Percentiles rank a stretch among this genome's conserved stretches.
phyloP scores from a whole-genome alignment of 2,113 vertebrate species.

The Burhinus bistriatus region DNA sequence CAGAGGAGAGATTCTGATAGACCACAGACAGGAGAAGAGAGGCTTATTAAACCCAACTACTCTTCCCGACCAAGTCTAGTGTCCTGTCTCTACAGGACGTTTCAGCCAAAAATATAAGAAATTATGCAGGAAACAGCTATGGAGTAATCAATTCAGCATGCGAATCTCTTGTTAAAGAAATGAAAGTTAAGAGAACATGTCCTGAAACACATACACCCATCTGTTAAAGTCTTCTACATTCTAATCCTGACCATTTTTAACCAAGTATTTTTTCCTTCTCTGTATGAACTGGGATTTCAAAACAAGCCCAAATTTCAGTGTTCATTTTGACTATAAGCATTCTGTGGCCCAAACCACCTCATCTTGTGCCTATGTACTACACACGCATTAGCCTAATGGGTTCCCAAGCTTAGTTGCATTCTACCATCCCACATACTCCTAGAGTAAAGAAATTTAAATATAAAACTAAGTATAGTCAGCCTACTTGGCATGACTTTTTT shows the following conservation, averaged over 20 bases:
- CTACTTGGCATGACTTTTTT: background rate
- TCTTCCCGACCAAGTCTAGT: background rate
- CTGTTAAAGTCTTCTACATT: background rate
- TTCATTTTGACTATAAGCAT: background rate
- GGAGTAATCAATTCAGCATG: background rate
- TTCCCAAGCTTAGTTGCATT: background rate
- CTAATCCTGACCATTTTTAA: background rate
- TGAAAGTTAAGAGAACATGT: background rate
- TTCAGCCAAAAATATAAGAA: background rate
- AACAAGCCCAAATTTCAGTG: background rate
- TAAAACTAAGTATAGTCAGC: background rate
- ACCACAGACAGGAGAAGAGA: background rate
- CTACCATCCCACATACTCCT: background rate
- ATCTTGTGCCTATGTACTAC: background rate
- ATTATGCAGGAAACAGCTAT: background rate
- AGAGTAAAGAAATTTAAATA: background rate
- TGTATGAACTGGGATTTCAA: background rate
- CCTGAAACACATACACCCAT: background rate
- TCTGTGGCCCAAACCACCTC: background rate
- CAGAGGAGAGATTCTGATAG: accelerated
- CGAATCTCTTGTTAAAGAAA: background rate
- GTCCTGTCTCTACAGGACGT: background rate
- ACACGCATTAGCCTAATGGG: background rate
- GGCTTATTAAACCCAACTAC: background rate
- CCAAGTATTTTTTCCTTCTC: background rate